Evolutionary conservation across 2,888 invertebrate genomes (phyloP), one percentile per base, ranked within the genome.

Genomic region (Nomada fabriciana): DNA sequence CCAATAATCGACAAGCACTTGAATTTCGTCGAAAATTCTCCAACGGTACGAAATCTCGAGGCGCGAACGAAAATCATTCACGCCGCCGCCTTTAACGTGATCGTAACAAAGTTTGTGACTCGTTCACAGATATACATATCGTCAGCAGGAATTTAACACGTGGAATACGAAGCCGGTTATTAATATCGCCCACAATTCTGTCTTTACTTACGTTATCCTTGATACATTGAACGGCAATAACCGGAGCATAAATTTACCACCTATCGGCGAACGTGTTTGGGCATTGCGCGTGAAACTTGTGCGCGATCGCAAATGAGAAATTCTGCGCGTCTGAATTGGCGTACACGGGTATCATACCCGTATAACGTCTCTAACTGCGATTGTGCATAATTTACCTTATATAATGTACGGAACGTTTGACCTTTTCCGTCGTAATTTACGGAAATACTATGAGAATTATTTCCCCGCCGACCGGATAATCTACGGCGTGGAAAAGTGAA

Each of bases 121-220:
- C 63, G 20, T 53, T 47, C 25, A 15, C 25, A 64, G 67, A 47
- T 47, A 15, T 15, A 71, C 75, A 57, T 65, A 74, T 71, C 43
- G 57, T 50, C 18, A 9, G 63, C 67, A 50, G 25, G 43, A 70
- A 47, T 76, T 79, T 72, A 60, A 60, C 69, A 55, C 50, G 36
- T n/a, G 69, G 42, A 74, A 72, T 57, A 69, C 55, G 74, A 68
- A 59, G 36, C 71, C 50, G 73, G 72, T 75, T 84, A 82, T 85
- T 85, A 85, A 85, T 82, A 82, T 76, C 72, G 79, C 43, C 72
- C 72, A 67, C 77, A 59, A 80, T 68, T 84, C 82, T 61, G 76
- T 82, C 81, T 71, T 82, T 80, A 23, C 67, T 61, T 63, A 25
- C 61, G 68, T 67, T 84, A 82, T 82, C 74, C 75, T 63, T 70